Evolutionary conservation across 1,140 invertebrate species (phyloP).

Genomic region (Zaprionus vittiger): DNA sequence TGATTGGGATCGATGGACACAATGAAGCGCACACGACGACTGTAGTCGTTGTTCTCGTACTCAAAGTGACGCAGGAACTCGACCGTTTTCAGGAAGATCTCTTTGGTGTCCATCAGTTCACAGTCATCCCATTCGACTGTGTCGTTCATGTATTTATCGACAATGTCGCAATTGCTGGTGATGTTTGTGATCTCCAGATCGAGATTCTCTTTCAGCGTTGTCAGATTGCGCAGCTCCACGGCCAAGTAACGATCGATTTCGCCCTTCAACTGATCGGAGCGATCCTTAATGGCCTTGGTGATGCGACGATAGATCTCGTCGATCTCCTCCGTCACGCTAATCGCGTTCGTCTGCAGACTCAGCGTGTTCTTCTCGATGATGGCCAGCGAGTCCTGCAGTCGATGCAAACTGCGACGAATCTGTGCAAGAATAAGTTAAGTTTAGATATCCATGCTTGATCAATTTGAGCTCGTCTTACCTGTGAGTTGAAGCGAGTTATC

Average conservation of each 20-base stretch:
- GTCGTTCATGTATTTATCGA: slow-evolving; percentile 96
- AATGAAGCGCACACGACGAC: slow-evolving; percentile 92
- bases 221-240: slow-evolving; percentile 92
- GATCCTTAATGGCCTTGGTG: slow-evolving; percentile 95
- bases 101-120: slow-evolving; percentile 96
- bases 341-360: slow-evolving; percentile 93
- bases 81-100: slow-evolving; percentile 96
- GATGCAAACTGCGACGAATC: slow-evolving; percentile 92
- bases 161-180: slow-evolving; percentile 96
- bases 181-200: slow-evolving; percentile 97
- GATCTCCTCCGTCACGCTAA: slow-evolving; percentile 94
- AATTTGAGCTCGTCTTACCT: slow-evolving; percentile 86
- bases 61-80: slow-evolving; percentile 97
- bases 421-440: slow-evolving; percentile 54
- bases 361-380: slow-evolving; percentile 94
- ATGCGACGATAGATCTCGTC: slow-evolving; percentile 95
- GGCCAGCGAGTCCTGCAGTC: slow-evolving; percentile 92
- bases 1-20: slow-evolving; percentile 96
- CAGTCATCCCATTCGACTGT: slow-evolving; percentile 94
- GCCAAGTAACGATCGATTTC: slow-evolving; percentile 95
- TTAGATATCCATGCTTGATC: not conserved
- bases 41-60: slow-evolving; percentile 95
- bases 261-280: slow-evolving; percentile 93
- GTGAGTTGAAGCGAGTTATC: slow-evolving; percentile 96
- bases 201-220: slow-evolving; percentile 95